Evolutionary conservation across 2,113 vertebrate species (phyloP).

Genomic region (Tragelaphus imberbis): DNA sequence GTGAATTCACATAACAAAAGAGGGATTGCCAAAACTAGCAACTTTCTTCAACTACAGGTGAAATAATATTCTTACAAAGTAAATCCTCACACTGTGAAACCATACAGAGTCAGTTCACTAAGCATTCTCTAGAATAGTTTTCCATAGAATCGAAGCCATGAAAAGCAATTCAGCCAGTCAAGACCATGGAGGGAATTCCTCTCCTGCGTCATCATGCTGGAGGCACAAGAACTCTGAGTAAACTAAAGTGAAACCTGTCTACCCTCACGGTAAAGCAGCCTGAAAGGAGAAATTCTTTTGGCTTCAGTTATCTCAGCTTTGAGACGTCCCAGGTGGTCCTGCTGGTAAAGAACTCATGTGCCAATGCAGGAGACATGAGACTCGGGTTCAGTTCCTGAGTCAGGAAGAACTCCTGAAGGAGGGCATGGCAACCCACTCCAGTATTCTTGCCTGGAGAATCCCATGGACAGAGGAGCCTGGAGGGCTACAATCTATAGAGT

Average conservation of each 20-base stretch:
- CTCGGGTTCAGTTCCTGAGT: background rate
- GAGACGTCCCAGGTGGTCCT: background rate
- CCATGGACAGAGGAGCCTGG: background rate
- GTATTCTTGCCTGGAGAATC: background rate
- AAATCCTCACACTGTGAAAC: constrained; percentile 54
- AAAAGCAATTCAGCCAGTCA: background rate
- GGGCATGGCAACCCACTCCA: background rate
- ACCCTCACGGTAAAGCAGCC: background rate
- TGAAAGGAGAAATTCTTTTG: background rate
- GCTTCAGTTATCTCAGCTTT: background rate
- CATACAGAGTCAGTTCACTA: constrained; percentile 25
- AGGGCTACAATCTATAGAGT: background rate
- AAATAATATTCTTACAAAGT: constrained; percentile 52
- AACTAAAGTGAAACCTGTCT: background rate
- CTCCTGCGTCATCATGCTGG: background rate
- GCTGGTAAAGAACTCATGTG: background rate
- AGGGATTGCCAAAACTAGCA: constrained; percentile 35
- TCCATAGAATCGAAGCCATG: background rate
- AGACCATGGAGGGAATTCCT: background rate
- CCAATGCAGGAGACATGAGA: background rate
- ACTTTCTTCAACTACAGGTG: constrained; percentile 51
- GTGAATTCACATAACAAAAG: constrained; percentile 41
- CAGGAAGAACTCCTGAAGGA: background rate
- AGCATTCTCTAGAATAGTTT: background rate
- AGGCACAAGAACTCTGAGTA: background rate